Evolutionary conservation across 2,797 vertebrate genomes (phyloP), one percentile per base, ranked within the genome.

Genomic region (Percopsis omiscomaycus): DNA sequence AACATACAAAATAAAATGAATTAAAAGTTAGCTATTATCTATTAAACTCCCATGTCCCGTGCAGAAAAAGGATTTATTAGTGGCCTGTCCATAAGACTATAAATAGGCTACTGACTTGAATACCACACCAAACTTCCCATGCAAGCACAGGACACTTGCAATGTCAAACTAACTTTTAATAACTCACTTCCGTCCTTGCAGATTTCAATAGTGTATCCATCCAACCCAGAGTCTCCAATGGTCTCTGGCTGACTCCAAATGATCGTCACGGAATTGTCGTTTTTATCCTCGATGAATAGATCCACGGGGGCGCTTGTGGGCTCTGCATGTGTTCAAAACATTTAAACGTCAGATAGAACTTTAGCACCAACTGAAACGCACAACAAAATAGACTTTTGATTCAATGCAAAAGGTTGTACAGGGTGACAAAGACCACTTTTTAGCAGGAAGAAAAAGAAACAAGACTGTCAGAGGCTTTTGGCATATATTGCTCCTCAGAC

Each of bases 111-210:
- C 46, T 55, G 68, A 65, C 74, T 76, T 83, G 65, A 83, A 84
- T 78, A 81, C 58, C 46, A 46, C 69, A 42, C 68, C 47, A 52
- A 61, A 73, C 32, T 50, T 63, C 53, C 30, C 54, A 51, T 53
- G 60, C 12, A 42, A 52, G 55, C 9, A 5, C 5, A 30, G 1
- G 22, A n/a, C 53, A 53, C 62, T 58, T 60, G 55, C 47, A 32
- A 16, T 4, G 49, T 71, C 27, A 27, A 30, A 55, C 29, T 55
- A n/a, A 55, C 13, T 55, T 1, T 15, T 8, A 12, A 1, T 27
- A 59, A 89, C 97, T 90, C 92, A 99, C 97, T 94, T 95, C 96
- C 96, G 30, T 98, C 95, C 86, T 93, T 93, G 92, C 93, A 88
- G 78, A 93, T 65, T 78, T 99, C 96, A 85, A 99, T 89, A 58